These are phyloP conservation scores for Aurelia sp. DNA, from an alignment of 30 jellyfish, hydroid and myxozoan genomes.

Conservation along the genomic window DNA sequence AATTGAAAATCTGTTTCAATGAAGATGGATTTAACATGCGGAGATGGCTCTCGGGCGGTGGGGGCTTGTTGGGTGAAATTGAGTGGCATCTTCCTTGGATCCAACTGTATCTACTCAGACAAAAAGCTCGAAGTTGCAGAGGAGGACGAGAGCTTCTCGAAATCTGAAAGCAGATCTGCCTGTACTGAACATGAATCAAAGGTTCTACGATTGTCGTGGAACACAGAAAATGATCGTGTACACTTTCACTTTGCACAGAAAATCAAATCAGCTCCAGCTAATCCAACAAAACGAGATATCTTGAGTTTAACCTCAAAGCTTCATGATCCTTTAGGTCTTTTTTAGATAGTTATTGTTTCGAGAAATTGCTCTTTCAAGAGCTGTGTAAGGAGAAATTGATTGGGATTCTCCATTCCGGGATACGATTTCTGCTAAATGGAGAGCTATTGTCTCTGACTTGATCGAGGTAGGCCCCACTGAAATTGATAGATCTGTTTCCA, in stretches of 20 bases:
- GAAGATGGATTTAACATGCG: neutral
- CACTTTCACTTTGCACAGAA: neutral
- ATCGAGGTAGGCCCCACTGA: no score
- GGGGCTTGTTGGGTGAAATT: neutral
- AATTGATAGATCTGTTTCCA: no score
- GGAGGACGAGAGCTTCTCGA: neutral
- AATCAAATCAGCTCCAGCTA: neutral
- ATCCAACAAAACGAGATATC: neutral
- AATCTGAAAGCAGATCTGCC: neutral
- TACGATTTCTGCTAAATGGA: no score
- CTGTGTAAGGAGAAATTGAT: no score
- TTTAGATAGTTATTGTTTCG: neutral
- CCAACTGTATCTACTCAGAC: neutral
- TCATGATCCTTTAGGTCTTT: neutral
- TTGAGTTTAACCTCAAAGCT: neutral
- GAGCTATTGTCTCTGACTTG: no score
- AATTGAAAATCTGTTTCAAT: neutral
- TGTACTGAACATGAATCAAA: neutral
- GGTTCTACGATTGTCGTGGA: neutral
- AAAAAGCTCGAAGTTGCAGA: neutral
- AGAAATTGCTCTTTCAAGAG: no score
- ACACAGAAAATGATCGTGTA: neutral
- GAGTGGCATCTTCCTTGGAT: neutral
- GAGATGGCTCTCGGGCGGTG: conserved; percentile 1
- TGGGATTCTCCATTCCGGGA: no score